These are phyloP conservation scores for Hypselothyrea guttata DNA, from an alignment of 2,888 invertebrate species.

Conservation along the genomic window DNA sequence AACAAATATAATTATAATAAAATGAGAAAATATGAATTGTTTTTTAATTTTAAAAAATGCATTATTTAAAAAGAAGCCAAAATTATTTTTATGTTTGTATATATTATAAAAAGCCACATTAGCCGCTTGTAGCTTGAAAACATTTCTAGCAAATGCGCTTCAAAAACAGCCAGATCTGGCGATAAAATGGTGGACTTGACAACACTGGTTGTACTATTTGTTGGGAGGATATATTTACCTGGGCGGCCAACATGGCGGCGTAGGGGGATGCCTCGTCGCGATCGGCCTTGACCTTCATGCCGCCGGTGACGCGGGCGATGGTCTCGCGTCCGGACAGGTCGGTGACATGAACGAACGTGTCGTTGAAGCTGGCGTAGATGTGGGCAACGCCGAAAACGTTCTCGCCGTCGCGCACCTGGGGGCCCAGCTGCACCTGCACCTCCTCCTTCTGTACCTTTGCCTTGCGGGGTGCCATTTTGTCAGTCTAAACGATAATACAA, in stretches of 20 bases:
- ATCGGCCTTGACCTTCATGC: constrained; percentile 99
- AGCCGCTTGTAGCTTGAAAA: too few species aligned
- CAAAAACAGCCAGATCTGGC: too few species aligned
- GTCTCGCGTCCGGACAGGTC: constrained; percentile 99
- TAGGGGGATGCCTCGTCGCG: constrained; percentile 99
- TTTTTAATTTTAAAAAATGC: too few species aligned
- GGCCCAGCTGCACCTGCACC: constrained; percentile 97
- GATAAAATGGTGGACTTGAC: too few species aligned
- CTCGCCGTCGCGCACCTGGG: constrained; percentile 98
- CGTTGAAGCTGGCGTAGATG: constrained; percentile 99
- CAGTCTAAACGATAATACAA: constrained; percentile 16
- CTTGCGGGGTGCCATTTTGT: constrained; percentile 96
- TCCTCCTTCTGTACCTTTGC: constrained; percentile 98
- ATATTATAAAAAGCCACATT: too few species aligned
- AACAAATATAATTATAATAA: too few species aligned
- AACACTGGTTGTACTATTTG: too few species aligned
- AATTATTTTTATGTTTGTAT: too few species aligned
- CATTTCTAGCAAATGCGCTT: too few species aligned
- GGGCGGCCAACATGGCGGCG: constrained; percentile 99
- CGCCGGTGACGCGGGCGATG: constrained; percentile 96
- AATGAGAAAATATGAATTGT: too few species aligned
- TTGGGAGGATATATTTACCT: constrained; percentile 87
- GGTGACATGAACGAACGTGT: constrained; percentile 99
- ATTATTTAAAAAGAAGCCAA: too few species aligned
- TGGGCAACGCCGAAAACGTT: constrained; percentile 99